These are phyloP conservation scores for Odontomachus brunneus DNA, from an alignment of 1,140 invertebrate genomes.

Conservation along the genomic window DNA sequence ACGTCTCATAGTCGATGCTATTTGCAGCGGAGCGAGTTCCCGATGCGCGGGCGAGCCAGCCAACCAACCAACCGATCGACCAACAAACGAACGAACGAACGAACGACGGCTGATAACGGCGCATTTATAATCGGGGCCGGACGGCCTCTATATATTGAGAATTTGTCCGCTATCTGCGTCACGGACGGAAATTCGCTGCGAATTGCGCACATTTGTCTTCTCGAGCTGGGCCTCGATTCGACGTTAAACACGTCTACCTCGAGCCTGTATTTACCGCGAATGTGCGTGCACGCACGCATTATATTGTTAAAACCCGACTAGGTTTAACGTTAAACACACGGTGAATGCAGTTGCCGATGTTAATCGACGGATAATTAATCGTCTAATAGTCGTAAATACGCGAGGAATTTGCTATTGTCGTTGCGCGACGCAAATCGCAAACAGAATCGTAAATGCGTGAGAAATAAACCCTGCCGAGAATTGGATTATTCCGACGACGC, in stretches of 20 bases:
- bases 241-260: not conserved
- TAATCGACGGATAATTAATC: not conserved
- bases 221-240: conserved; percentile 5
- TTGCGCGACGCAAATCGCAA: not conserved
- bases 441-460: not conserved
- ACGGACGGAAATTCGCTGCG: not conserved
- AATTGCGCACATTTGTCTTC: conserved; percentile 16
- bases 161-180: conserved; percentile 20
- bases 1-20: conserved; percentile 36
- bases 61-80: not conserved
- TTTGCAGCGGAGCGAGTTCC: not conserved
- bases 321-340: not conserved
- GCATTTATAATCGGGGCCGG: conserved; percentile 9
- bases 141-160: not conserved
- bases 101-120: conserved; percentile 6
- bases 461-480: not conserved
- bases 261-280: conserved; percentile 3
- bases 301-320: not conserved
- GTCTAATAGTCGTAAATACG: not conserved
- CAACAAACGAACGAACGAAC: not conserved
- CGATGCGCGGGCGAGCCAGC: not conserved
- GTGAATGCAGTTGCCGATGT: not conserved
- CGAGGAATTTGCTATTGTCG: not conserved
- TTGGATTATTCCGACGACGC: not conserved
- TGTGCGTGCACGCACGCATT: not conserved